Evolutionary conservation across 2,888 invertebrate species (phyloP).

Genomic region (Crossocerus cetratus): DNA sequence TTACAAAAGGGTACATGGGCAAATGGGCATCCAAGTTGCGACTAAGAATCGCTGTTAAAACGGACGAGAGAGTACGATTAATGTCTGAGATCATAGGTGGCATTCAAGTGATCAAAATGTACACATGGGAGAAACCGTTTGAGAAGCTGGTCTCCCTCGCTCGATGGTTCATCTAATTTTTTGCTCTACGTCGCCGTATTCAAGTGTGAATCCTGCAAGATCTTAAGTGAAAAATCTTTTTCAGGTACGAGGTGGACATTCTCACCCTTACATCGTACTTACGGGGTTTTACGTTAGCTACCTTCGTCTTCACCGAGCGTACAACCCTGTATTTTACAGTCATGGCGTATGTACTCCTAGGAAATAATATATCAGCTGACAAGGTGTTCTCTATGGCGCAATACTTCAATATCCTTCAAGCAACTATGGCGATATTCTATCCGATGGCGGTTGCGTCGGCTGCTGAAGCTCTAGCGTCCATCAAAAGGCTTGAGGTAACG

Average conservation of each 20-base stretch:
- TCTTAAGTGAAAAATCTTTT: conserved; percentile 19
- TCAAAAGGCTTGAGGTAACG: conserved; percentile 81
- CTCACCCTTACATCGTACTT: conserved; percentile 83
- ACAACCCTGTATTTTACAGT: conserved; percentile 90
- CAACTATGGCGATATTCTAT: conserved; percentile 83
- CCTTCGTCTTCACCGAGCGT: conserved; percentile 89
- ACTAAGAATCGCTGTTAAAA: conserved; percentile 77
- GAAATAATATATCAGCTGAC: conserved; percentile 79
- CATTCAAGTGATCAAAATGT: conserved; percentile 92
- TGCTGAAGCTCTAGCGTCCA: conserved; percentile 83
- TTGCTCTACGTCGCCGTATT: no score
- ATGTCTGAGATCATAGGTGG: conserved; percentile 90
- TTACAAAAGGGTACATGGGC: conserved; percentile 75
- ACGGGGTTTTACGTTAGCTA: conserved; percentile 82
- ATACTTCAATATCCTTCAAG: conserved; percentile 86
- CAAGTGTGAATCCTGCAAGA: no score
- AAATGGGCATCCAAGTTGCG: conserved; percentile 77
- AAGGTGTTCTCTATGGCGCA: conserved; percentile 88
- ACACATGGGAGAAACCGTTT: conserved; percentile 90
- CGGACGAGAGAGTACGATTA: conserved; percentile 86
- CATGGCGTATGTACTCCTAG: conserved; percentile 85
- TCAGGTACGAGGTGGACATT: conserved; percentile 84
- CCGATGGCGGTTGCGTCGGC: conserved; percentile 81
- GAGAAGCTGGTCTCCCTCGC: conserved; percentile 82
- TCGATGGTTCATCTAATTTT: conserved; percentile 79